These are phyloP conservation scores for Notolabrus celidotus DNA, from an alignment of 2,797 vertebrate genomes.

Conservation along the genomic window DNA sequence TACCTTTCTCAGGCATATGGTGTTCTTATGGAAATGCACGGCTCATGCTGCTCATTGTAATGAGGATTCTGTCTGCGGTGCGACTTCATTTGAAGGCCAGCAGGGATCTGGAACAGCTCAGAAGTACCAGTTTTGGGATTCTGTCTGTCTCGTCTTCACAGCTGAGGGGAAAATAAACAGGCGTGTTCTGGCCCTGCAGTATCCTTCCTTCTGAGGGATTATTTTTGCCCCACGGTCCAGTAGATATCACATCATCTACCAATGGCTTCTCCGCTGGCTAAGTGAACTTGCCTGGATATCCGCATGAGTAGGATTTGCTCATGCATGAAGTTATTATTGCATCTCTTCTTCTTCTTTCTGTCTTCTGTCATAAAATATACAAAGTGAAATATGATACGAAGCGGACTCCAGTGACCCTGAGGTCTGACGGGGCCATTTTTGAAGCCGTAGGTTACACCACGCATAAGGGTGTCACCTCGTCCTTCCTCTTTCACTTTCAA, in stretches of 20 bases:
- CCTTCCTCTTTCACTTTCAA: too few species aligned
- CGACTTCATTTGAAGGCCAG: neutral
- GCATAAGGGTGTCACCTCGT: too few species aligned
- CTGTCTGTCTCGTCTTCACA: constrained; percentile 5
- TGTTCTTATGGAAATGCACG: neutral
- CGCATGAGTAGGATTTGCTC: neutral
- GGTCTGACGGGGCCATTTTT: neutral
- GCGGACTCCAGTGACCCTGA: constrained; percentile 10
- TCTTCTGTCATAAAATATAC: constrained; percentile 9
- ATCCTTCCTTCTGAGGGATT: constrained; percentile 21
- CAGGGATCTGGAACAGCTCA: constrained; percentile 7
- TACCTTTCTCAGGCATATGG: neutral
- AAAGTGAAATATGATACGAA: constrained; percentile 18
- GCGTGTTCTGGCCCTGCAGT: constrained; percentile 4
- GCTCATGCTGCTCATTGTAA: neutral
- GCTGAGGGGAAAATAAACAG: neutral
- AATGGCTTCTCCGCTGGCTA: neutral
- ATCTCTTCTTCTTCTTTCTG: constrained; percentile 2
- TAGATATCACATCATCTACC: constrained; percentile 32
- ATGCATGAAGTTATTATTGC: neutral
- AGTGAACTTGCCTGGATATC: neutral
- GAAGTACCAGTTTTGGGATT: constrained; percentile 2
- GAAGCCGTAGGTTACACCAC: neutral
- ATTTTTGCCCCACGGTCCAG: constrained; percentile 8
- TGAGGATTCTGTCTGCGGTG: neutral